These are phyloP conservation scores for Anastrepha obliqua DNA, from an alignment of 1,140 invertebrate genomes.

Conservation along the genomic window DNA sequence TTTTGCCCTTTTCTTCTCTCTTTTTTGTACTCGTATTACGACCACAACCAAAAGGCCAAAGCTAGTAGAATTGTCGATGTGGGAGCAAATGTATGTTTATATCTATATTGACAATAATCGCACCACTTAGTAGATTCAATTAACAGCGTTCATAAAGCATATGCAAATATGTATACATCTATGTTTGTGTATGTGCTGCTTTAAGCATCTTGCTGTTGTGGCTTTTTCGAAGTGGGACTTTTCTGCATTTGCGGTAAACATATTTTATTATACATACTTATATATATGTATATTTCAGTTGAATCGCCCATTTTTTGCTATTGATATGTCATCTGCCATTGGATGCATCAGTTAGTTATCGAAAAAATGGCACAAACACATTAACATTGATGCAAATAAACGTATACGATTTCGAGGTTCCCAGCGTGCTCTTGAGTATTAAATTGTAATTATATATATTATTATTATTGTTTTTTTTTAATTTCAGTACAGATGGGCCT, in stretches of 20 bases:
- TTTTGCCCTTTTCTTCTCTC: neutral
- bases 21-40: neutral
- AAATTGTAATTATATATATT: no score
- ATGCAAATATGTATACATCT: neutral
- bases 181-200: neutral
- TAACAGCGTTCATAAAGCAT: neutral
- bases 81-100: neutral
- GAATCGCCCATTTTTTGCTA: slow-evolving; percentile 12
- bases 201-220: neutral
- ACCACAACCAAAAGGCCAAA: slow-evolving; percentile 11
- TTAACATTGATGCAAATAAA: neutral
- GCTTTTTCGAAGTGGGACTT: neutral
- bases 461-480: no score
- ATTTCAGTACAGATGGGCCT: no score
- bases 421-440: no score
- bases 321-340: slow-evolving; percentile 35
- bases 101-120: neutral
- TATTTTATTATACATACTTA: neutral
- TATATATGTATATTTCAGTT: neutral
- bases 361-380: neutral
- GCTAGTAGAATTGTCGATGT: neutral
- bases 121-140: slow-evolving; percentile 27
- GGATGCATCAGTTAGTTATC: neutral
- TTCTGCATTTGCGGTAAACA: slow-evolving; percentile 7
- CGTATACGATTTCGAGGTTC: neutral